Evolutionary conservation across 2,797 vertebrate genomes (phyloP).

Genomic region (Karalla daura): DNA sequence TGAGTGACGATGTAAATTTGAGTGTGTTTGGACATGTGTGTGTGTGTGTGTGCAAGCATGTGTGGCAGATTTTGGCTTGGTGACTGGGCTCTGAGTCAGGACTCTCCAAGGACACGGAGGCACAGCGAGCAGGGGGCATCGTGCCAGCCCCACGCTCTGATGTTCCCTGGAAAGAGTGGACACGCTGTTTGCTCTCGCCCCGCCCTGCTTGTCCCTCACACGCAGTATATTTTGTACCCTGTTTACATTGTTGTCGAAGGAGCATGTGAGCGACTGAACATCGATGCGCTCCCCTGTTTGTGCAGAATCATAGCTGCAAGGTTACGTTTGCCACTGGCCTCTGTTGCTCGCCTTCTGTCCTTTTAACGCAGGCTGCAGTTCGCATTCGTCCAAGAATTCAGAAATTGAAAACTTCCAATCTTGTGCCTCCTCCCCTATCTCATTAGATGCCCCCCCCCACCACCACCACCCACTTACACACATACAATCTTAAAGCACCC

Average conservation of each 20-base stretch:
- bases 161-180: conserved; percentile 56
- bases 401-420: conserved; percentile 40
- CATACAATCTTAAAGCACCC: not conserved
- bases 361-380: conserved; percentile 6
- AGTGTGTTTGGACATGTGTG: conserved; percentile 1
- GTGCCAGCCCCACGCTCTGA: conserved; percentile 56
- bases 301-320: not conserved
- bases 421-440: conserved; percentile 23
- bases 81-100: conserved; percentile 77
- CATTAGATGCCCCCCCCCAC: conserved; percentile 31
- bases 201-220: conserved; percentile 15
- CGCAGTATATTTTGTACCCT: not conserved
- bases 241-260: conserved; percentile 13
- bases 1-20: conserved; percentile 10
- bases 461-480: not conserved
- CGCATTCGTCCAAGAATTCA: conserved; percentile 8
- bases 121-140: conserved; percentile 37
- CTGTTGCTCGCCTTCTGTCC: not conserved
- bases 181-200: conserved; percentile 22
- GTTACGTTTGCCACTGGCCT: no score
- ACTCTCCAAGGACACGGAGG: conserved; percentile 81
- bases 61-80: conserved; percentile 63
- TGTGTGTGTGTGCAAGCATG: conserved; percentile 23
- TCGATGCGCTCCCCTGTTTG: not conserved
- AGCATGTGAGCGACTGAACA: not conserved